A percentile compares a stretch with the other conserved stretches of the same genome.
Evolutionary conservation across 2,113 vertebrate species (phyloP).

Genomic region (Octodon degus): DNA sequence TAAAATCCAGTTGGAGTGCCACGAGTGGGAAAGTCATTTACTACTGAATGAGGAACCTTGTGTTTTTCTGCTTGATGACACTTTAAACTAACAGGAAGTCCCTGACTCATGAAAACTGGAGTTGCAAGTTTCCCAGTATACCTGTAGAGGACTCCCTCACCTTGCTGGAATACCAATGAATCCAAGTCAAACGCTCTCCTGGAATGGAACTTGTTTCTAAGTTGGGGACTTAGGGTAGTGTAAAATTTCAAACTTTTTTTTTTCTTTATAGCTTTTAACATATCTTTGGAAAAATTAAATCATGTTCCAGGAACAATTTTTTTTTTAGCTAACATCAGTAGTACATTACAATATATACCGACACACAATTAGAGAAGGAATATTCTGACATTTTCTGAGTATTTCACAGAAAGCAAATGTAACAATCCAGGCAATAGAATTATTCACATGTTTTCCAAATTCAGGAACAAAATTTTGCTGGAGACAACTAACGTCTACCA

Average conservation of each 20-base stretch:
- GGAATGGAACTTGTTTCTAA: not conserved
- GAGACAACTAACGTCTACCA: not conserved
- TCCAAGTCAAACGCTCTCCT: not conserved
- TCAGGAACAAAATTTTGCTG: conserved; percentile 36
- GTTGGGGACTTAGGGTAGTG: not conserved
- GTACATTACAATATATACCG: conserved; percentile 87
- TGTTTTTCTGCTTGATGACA: not conserved
- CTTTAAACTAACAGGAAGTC: not conserved
- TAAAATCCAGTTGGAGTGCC: not conserved
- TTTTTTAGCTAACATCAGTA: conserved; percentile 80
- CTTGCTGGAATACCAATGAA: not conserved
- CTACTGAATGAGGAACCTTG: not conserved
- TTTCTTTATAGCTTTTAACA: not conserved
- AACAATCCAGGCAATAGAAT: conserved; percentile 74
- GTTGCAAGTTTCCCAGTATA: not conserved
- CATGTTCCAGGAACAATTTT: not conserved
- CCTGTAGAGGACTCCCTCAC: not conserved
- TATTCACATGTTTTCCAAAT: conserved; percentile 72
- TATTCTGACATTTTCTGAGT: conserved; percentile 86
- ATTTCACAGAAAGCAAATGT: conserved; percentile 85
- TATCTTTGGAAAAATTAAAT: conserved; percentile 18
- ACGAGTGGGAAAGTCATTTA: not conserved
- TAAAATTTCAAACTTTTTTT: not conserved
- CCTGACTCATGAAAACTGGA: not conserved
- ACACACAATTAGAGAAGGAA: conserved; percentile 85